These are phyloP conservation scores for Erannis defoliaria DNA, from an alignment of 2,888 invertebrate genomes.

Conservation along the genomic window DNA sequence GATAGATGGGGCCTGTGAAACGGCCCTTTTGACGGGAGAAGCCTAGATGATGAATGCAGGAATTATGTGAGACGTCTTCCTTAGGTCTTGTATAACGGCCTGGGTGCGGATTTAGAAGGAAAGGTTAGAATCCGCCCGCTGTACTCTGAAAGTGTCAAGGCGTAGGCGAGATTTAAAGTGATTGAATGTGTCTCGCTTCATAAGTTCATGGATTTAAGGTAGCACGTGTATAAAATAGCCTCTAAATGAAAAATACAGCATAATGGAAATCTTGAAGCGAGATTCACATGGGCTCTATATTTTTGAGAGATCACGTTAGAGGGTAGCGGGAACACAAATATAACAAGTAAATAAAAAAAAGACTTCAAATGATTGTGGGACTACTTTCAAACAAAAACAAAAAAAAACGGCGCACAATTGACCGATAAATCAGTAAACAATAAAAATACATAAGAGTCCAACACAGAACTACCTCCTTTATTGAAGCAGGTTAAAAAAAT, in stretches of 20 bases:
- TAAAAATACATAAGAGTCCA: too few species aligned
- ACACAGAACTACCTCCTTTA: too few species aligned
- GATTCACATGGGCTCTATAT: too few species aligned
- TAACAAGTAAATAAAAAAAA: too few species aligned
- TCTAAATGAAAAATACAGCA: too few species aligned
- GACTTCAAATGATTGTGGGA: too few species aligned
- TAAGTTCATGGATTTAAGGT: background rate
- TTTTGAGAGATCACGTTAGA: too few species aligned
- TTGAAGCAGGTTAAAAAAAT: too few species aligned
- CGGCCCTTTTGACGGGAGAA: slow-evolving; percentile 39
- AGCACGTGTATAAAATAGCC: background rate
- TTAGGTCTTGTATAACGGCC: slow-evolving; percentile 29
- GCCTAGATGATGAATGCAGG: slow-evolving; percentile 43
- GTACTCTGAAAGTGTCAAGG: slow-evolving; percentile 6
- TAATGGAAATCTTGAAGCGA: background rate
- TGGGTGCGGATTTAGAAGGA: slow-evolving; percentile 11
- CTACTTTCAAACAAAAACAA: too few species aligned
- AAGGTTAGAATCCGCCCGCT: slow-evolving; percentile 21
- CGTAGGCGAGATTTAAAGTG: slow-evolving; percentile 10
- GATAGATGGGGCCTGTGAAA: slow-evolving; percentile 34
- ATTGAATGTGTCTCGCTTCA: background rate
- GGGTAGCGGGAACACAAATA: too few species aligned
- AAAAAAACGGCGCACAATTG: too few species aligned
- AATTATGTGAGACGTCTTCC: slow-evolving; percentile 34
- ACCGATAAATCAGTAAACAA: too few species aligned